These are phyloP conservation scores for Herpetotheres cachinnans DNA, from an alignment of 2,113 vertebrate genomes.

Conservation along the genomic window DNA sequence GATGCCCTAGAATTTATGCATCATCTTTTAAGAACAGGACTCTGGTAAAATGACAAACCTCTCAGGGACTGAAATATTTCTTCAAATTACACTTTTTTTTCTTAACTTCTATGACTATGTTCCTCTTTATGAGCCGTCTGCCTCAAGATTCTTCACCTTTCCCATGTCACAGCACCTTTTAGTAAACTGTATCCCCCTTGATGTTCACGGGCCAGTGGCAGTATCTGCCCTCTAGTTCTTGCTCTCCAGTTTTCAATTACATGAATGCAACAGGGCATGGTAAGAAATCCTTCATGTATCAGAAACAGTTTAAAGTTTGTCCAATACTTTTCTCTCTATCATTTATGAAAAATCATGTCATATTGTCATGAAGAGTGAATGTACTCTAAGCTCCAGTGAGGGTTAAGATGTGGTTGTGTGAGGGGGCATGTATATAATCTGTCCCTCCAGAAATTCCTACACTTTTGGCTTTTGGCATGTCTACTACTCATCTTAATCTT, in stretches of 20 bases:
- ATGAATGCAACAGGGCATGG: neutral
- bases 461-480: neutral
- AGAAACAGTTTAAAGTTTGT: neutral
- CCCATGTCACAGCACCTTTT: neutral
- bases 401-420: neutral
- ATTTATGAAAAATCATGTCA: neutral
- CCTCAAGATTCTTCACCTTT: neutral
- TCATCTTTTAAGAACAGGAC: neutral
- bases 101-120: neutral
- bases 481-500: neutral
- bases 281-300: neutral
- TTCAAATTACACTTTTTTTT: neutral
- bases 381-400: neutral
- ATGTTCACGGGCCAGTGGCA: neutral
- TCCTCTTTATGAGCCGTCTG: neutral
- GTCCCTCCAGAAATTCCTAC: neutral
- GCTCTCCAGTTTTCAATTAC: neutral
- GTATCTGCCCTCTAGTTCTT: neutral
- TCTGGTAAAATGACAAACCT: neutral
- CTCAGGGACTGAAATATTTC: neutral
- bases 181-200: neutral
- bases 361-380: neutral
- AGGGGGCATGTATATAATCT: neutral
- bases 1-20: neutral
- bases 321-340: neutral